A percentile compares a stretch with the other conserved stretches of the same genome.
phyloP scores from a whole-genome alignment of 2,113 vertebrate species.

The Thalassarche chlororhynchos region DNA sequence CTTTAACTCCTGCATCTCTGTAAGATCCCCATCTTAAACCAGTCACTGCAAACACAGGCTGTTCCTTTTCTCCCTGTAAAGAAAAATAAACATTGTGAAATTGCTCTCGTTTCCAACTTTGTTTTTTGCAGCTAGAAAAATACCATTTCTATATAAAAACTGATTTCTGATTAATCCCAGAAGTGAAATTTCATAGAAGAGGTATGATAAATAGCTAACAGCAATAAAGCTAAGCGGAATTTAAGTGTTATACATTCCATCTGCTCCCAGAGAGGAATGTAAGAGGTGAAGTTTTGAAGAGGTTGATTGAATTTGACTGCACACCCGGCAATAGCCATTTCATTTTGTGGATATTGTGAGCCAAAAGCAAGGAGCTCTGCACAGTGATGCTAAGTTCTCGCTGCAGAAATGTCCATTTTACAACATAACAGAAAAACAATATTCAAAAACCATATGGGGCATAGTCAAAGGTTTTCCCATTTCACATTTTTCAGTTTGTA shows the following conservation, averaged over 20 bases:
- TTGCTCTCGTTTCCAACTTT: not conserved
- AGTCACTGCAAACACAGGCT: slow-evolving; percentile 92
- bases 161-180: not conserved
- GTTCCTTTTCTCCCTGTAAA: slow-evolving; percentile 89
- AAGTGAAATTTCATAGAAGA: not conserved
- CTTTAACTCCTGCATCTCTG: slow-evolving; percentile 85
- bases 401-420: not conserved
- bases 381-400: not conserved
- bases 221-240: not conserved
- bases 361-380: not conserved
- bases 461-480: not conserved
- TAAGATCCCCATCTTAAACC: slow-evolving; percentile 95
- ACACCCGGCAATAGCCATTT: not conserved
- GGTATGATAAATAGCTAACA: not conserved
- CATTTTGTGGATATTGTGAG: not conserved
- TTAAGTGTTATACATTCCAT: not conserved
- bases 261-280: not conserved
- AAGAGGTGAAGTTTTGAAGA: not conserved
- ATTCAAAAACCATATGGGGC: not conserved
- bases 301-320: not conserved
- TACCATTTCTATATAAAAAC: not conserved
- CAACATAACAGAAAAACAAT: not conserved
- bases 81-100: not conserved
- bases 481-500: not conserved
- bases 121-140: not conserved